Evolutionary conservation across 2,113 vertebrate species (phyloP).

Genomic region (Psammodynastes pulverulentus): DNA sequence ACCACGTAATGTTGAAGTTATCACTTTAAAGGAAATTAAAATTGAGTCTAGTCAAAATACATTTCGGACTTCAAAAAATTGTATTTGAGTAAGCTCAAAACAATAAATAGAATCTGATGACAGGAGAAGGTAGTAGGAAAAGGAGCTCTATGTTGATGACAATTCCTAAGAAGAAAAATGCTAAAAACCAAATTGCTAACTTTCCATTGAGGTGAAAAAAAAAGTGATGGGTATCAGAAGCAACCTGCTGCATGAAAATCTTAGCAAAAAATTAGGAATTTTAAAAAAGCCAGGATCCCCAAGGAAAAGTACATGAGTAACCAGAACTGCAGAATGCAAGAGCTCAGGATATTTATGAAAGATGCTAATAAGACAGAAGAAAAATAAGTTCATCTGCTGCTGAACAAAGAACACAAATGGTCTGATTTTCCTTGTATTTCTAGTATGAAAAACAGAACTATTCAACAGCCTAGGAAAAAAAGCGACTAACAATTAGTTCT

Average conservation of each 20-base stretch:
- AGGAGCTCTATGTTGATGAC: not conserved
- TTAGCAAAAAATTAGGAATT: not conserved
- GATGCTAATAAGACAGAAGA: not conserved
- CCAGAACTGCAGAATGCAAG: not conserved
- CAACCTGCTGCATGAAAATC: not conserved
- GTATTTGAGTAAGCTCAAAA: not conserved
- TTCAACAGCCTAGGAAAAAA: not conserved
- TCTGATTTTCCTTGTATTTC: too few species aligned
- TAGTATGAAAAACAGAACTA: not conserved
- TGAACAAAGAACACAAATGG: not conserved
- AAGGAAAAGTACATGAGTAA: not conserved
- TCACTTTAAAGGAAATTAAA: not conserved
- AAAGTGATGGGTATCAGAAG: not conserved
- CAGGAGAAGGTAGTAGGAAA: not conserved
- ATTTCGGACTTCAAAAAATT: not conserved
- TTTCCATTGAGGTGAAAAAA: not conserved
- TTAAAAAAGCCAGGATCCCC: not conserved
- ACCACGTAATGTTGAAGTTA: not conserved
- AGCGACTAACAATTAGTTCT: too few species aligned
- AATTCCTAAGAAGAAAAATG: not conserved
- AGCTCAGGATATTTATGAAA: not conserved
- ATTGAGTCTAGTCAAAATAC: not conserved
- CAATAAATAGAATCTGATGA: not conserved
- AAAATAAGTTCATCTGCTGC: not conserved
- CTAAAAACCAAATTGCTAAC: not conserved